These are phyloP conservation scores for Salvelinus alpinus DNA, from an alignment of 2,113 vertebrate species.

Conservation along the genomic window DNA sequence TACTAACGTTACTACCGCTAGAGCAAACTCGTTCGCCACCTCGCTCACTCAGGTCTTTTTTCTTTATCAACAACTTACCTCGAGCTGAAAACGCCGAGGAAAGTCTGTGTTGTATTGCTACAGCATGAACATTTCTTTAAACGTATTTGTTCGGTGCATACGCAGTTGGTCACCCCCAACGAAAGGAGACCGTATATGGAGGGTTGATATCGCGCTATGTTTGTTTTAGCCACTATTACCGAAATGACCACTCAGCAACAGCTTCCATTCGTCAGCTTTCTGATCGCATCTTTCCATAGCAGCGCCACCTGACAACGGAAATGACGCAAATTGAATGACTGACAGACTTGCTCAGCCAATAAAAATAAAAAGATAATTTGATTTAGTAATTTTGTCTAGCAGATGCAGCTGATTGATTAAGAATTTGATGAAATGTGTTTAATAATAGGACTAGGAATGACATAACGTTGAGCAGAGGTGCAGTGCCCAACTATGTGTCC, in stretches of 20 bases:
- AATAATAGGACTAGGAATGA: too few relatives aligned
- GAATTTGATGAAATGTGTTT: not conserved
- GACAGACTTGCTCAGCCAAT: conserved; percentile 67
- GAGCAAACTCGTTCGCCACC: conserved; percentile 22
- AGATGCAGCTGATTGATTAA: not conserved
- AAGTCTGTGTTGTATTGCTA: conserved; percentile 60
- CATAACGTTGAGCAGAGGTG: not conserved
- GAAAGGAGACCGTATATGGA: conserved; percentile 31
- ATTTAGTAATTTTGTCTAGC: too few relatives aligned
- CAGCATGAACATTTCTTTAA: conserved; percentile 64
- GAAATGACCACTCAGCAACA: conserved; percentile 72
- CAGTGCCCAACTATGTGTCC: too few relatives aligned
- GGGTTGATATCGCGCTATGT: conserved; percentile 31
- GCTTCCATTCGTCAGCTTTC: conserved; percentile 67
- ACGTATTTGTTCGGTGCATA: conserved; percentile 40
- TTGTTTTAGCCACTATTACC: conserved; percentile 63
- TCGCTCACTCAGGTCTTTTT: not conserved
- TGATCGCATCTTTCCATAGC: conserved; percentile 85
- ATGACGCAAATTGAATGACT: conserved; percentile 76
- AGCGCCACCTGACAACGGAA: conserved; percentile 86
- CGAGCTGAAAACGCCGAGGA: conserved; percentile 74
- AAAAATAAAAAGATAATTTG: not conserved
- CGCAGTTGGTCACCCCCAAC: conserved; percentile 26
- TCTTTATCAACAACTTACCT: conserved; percentile 67
- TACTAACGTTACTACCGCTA: conserved; percentile 40